Percentiles rank a stretch among this genome's conserved stretches.
Evolutionary conservation across 2,797 vertebrate species (phyloP).

Genomic region (Sparus aurata): DNA sequence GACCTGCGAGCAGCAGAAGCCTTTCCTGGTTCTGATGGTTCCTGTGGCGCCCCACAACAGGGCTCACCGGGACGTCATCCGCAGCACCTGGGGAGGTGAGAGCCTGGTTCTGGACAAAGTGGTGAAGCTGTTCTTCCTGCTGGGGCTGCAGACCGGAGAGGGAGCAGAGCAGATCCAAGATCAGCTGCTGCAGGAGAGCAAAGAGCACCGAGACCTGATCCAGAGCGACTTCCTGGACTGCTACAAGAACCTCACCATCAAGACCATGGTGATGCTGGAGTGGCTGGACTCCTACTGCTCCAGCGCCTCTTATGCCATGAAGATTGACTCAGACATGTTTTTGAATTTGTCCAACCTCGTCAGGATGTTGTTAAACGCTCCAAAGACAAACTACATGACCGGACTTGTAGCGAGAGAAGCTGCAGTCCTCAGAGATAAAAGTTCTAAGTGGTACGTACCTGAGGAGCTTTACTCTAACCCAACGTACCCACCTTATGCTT

Average conservation of each 20-base stretch:
- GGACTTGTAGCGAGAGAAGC: conserved; percentile 42
- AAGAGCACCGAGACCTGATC: conserved; percentile 73
- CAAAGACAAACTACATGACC: conserved; percentile 56
- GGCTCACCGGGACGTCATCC: conserved; percentile 43
- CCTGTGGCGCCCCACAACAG: conserved; percentile 48
- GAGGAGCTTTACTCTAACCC: conserved; percentile 1
- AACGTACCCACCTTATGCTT: conserved; percentile 72
- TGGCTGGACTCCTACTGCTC: conserved; percentile 64
- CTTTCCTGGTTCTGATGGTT: conserved; percentile 83
- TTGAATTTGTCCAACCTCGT: conserved; percentile 59
- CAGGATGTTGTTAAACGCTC: conserved; percentile 20
- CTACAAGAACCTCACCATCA: conserved; percentile 85
- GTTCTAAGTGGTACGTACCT: conserved; percentile 77
- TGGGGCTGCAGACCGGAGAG: conserved; percentile 55
- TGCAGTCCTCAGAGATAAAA: neutral
- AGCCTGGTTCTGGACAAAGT: conserved; percentile 35
- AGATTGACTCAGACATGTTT: conserved; percentile 23
- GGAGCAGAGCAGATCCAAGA: conserved; percentile 23
- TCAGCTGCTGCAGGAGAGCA: conserved; percentile 69
- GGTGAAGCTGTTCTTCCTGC: conserved; percentile 80
- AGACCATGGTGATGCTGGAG: conserved; percentile 82
- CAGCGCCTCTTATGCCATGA: neutral
- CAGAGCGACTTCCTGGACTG: conserved; percentile 82
- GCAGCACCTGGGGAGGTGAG: conserved; percentile 84
- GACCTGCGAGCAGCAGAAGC: conserved; percentile 59